Evolutionary conservation across 2,888 invertebrate genomes (phyloP).

Genomic region (Hecatera dysodea): DNA sequence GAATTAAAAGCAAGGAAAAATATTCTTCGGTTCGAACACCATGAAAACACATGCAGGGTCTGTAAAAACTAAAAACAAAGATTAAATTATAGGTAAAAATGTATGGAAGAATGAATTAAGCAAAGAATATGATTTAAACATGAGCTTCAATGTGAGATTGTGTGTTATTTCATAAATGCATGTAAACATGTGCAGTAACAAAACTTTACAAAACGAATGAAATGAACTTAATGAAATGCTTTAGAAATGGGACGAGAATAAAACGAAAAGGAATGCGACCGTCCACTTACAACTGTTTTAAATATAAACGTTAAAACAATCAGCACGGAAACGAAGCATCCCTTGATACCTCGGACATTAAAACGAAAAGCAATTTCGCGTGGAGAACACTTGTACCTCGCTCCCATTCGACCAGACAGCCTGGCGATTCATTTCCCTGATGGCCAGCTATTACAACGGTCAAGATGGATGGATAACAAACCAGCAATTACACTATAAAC

Average conservation of each 20-base stretch:
- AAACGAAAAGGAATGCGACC: slow-evolving; percentile 58
- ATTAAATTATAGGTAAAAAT: slow-evolving; percentile 20
- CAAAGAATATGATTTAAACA: not conserved
- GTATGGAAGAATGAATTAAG: slow-evolving; percentile 12
- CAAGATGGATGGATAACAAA: slow-evolving; percentile 90
- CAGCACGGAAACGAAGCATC: slow-evolving; percentile 75
- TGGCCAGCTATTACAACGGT: slow-evolving; percentile 88
- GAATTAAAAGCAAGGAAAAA: not conserved
- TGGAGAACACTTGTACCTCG: slow-evolving; percentile 81
- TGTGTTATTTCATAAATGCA: slow-evolving; percentile 6
- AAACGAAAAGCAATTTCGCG: slow-evolving; percentile 85
- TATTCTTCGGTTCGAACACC: slow-evolving; percentile 34
- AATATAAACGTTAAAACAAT: slow-evolving; percentile 72
- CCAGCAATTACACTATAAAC: slow-evolving; percentile 89
- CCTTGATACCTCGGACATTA: slow-evolving; percentile 80
- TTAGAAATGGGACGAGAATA: slow-evolving; percentile 39
- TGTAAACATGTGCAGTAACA: not conserved
- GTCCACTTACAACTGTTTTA: slow-evolving; percentile 69
- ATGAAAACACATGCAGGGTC: slow-evolving; percentile 48
- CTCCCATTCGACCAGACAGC: slow-evolving; percentile 80
- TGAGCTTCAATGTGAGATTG: slow-evolving; percentile 2
- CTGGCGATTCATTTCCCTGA: slow-evolving; percentile 88
- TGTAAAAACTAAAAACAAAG: slow-evolving; percentile 54
- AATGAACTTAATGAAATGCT: slow-evolving; percentile 55
- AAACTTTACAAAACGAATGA: slow-evolving; percentile 14